Base-by-base conservation (phyloP, 2,113 vertebrate species). In the Corythoichthys intestinalis region DNA sequence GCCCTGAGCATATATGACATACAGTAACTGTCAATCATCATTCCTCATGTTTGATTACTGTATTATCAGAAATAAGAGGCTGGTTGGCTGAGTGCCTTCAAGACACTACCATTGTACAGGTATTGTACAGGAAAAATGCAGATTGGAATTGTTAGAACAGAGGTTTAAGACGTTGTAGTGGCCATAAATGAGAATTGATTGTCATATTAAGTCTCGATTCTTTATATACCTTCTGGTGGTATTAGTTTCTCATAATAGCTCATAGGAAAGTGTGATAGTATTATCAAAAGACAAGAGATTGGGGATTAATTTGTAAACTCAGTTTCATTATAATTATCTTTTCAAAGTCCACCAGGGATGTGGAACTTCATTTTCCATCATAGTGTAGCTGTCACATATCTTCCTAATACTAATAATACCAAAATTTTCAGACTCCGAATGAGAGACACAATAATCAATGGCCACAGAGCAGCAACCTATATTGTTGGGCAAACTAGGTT, bases 1-100 rank as follows among this genome's bases (percentile, higher is more conserved):
- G 9, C 9, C 41, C 41, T 44, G 53, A 28, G 15, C 20, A 54
- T 10, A 28, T 28, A 54, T 20, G 20, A 20, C 20, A 54, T 54
- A 63, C 44, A 62, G 67, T 67, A 52, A 69, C 52, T 66, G 66
- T 81, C 78, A 75, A 58, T 83, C 74, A 77, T 48, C 58, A 80
- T 67, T 83, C 71, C 70, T 17, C 70, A 76, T 66, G 70, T 71
- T 75, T 52, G 57, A 76, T 10, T 28, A 56, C 53, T 54, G 64
- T 74, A 38, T 72, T 63, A 63, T 63, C 52, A 69, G 61, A 83
- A 73, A 83, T 82, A 65, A 74, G 65, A 78, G 60, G 67, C 71
- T 69, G 70, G 65, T 84, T 64, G 53, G 68, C 70, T 77, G 44
- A n/a, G 50, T 9, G 7, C 56, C 77, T 71, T 71, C 2, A 15